Evolutionary conservation across 2,797 vertebrate species (phyloP).

Genomic region (Dromococcyx pavoninus): DNA sequence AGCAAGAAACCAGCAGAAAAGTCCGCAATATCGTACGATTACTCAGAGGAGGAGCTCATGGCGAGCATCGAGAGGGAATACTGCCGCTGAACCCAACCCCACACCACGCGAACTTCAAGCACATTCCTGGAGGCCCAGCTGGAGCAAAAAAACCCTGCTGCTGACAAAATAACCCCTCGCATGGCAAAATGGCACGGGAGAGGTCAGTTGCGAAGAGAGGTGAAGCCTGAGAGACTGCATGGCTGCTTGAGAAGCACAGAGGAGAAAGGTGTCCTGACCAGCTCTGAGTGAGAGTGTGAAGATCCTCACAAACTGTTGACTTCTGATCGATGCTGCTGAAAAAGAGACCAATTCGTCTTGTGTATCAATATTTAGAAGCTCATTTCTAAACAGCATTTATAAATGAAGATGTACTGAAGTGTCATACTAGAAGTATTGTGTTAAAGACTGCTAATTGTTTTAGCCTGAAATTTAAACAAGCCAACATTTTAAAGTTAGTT

Average conservation of each 20-base stretch:
- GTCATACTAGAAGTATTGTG: background rate
- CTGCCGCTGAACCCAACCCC: constrained; percentile 40
- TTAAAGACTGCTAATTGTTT: too few species aligned
- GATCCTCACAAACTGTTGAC: background rate
- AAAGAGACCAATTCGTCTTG: background rate
- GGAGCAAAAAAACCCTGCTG: background rate
- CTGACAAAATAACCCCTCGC: background rate
- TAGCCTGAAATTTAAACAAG: too few species aligned
- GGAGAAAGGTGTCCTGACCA: background rate
- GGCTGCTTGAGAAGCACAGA: background rate
- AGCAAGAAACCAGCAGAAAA: background rate
- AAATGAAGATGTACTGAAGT: background rate
- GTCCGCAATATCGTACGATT: constrained; percentile 63
- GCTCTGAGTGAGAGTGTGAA: rapidly evolving
- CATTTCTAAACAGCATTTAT: background rate
- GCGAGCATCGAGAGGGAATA: constrained; percentile 79
- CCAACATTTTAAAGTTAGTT: too few species aligned
- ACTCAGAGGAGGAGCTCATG: constrained; percentile 80
- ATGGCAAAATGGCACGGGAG: rapidly evolving
- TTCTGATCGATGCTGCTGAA: background rate
- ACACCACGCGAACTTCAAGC: rapidly evolving
- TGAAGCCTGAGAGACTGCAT: rapidly evolving
- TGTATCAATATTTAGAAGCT: background rate
- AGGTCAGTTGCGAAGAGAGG: background rate
- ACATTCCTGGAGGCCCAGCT: background rate